Base-by-base conservation (phyloP, 2,888 invertebrate species). In the Ophion ventricosus region DNA sequence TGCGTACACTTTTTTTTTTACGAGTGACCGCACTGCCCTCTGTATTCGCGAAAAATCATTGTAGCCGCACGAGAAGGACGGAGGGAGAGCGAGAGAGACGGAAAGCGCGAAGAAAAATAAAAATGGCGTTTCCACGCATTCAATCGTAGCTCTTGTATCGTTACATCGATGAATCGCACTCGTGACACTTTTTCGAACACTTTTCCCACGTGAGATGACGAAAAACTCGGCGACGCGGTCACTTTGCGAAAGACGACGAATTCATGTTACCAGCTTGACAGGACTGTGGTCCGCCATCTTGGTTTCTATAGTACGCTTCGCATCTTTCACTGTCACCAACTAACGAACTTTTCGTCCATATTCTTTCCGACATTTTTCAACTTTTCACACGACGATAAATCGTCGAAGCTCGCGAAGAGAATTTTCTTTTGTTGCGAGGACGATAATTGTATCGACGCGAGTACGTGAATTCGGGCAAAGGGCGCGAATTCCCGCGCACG, bases 241-340 rank as follows among this genome's bases (percentile, higher is more conserved):
- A 40, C 59, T 49, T 26, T 59, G 63, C 56, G 14, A 70, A 25
- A 49, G 56, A 35, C 56, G 20, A 63, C 29, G 57, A 26, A 72
- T 67, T 63, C 70, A 11, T 69, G 67, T 61, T 73, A 54, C 74
- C 82, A 76, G 78, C 84, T 73, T 84, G 84, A 84, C 84, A 82
- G 84, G 61, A 84, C 72, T 67, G 40, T 54, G 82, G 79, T 57
- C 70, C 72, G 82, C 84, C 84, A 84, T 84, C 26, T 84, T 84
- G 82, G 54, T 76, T 84, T 75, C 67, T 14, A 61, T 77, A 80
- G 64, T 69, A 66, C 80, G 70, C 75, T 75, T 56, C 25, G 64
- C 57, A 80, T 61, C 57, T 66, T 59, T 23, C 59, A 59, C 61
- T 78, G 54, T 59, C 69, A 40, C 29, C 23, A 77, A 57, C 57